Evolutionary conservation across 1,140 invertebrate species (phyloP).

Genomic region (Drosophila kanapiae): DNA sequence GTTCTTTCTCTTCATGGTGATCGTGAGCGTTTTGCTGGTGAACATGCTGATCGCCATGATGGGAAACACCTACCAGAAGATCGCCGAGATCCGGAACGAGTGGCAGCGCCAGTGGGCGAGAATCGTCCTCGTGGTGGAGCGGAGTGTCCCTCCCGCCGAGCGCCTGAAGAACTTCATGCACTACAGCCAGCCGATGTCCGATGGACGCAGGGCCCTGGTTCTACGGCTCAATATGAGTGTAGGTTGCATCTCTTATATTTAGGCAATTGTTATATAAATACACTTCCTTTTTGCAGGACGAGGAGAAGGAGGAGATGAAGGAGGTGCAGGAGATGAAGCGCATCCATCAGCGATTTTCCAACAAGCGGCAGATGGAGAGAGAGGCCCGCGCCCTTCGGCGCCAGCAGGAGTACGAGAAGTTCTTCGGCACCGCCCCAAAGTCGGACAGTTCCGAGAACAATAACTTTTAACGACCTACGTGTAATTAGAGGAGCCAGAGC

Average conservation of each 20-base stretch:
- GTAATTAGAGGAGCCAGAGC: conserved; percentile 6
- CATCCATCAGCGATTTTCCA: conserved; percentile 91
- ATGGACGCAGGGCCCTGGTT: conserved; percentile 94
- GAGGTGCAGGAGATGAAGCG: conserved; percentile 96
- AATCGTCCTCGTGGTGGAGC: conserved; percentile 98
- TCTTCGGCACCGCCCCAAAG: conserved; percentile 72
- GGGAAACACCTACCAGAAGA: conserved; percentile 99
- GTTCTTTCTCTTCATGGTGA: conserved; percentile 98
- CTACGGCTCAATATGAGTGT: conserved; percentile 93
- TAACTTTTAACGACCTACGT: conserved; percentile 44
- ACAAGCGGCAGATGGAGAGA: conserved; percentile 87
- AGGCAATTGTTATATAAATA: background rate
- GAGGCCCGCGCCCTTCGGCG: conserved; percentile 67
- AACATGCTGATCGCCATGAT: conserved; percentile 99
- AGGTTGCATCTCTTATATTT: conserved; percentile 58
- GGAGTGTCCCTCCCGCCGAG: conserved; percentile 95
- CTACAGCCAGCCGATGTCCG: conserved; percentile 98
- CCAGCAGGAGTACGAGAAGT: conserved; percentile 81
- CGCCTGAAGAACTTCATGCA: conserved; percentile 93
- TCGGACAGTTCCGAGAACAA: conserved; percentile 64
- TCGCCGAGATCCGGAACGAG: conserved; percentile 98
- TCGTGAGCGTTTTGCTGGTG: conserved; percentile 97
- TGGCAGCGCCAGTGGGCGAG: conserved; percentile 99
- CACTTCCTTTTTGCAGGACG: conserved; percentile 87
- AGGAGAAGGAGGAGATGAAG: conserved; percentile 97